Percentiles rank a stretch among this genome's conserved stretches.
These are phyloP conservation scores for Batillaria attramentaria DNA, from an alignment of 1,140 invertebrate species.

Conservation along the genomic window DNA sequence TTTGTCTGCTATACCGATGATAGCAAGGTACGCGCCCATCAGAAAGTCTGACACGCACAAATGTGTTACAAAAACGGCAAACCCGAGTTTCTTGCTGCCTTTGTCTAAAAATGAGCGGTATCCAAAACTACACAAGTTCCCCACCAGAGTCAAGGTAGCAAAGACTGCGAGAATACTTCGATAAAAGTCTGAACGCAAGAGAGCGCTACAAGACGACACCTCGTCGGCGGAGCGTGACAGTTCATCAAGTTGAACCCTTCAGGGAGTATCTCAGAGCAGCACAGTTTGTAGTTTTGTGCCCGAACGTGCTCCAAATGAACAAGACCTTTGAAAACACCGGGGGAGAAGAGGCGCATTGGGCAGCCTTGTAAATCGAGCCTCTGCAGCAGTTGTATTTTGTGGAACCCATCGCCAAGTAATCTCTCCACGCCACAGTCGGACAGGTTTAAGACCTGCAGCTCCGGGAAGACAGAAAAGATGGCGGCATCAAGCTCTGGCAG, in stretches of 20 bases:
- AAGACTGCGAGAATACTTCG: neutral
- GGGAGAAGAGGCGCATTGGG: neutral
- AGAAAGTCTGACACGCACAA: constrained; percentile 7
- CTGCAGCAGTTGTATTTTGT: neutral
- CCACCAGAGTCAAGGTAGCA: constrained; percentile 32
- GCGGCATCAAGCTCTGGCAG: constrained; percentile 35
- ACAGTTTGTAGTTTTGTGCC: constrained; percentile 23
- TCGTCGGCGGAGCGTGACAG: constrained; percentile 11
- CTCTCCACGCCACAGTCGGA: constrained; percentile 32
- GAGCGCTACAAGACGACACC: constrained; percentile 26
- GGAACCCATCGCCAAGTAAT: constrained; percentile 27
- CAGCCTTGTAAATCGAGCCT: constrained; percentile 2
- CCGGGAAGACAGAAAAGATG: constrained; percentile 38
- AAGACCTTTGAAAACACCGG: neutral
- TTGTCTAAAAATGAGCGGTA: constrained; percentile 29
- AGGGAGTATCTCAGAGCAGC: neutral
- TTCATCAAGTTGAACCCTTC: neutral
- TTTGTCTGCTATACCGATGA: constrained; percentile 8
- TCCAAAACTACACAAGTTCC: constrained; percentile 44
- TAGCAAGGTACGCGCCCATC: neutral
- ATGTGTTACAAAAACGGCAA: constrained; percentile 44
- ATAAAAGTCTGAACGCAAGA: constrained; percentile 35
- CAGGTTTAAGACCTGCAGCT: constrained; percentile 3
- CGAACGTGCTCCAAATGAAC: neutral
- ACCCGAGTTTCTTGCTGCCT: constrained; percentile 33